Evolutionary conservation across 2,113 vertebrate species (phyloP).

Genomic region (Vulpes lagopus): DNA sequence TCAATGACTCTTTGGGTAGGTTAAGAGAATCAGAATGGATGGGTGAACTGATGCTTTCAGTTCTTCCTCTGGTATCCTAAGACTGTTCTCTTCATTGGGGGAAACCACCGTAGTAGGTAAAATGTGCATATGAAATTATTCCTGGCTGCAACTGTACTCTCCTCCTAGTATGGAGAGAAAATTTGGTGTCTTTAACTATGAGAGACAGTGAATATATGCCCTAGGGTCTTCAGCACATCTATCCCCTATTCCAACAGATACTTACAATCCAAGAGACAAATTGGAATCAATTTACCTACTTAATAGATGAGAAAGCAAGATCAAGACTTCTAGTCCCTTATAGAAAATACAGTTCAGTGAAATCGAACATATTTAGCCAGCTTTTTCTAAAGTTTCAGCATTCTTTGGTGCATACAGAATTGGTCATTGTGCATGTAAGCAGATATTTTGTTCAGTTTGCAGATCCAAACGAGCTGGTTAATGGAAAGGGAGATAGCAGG

Average conservation of each 20-base stretch:
- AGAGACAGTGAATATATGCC: not conserved
- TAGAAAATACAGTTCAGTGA: constrained; percentile 31
- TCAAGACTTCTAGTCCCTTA: not conserved
- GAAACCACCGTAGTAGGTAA: not conserved
- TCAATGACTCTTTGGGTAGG: not conserved
- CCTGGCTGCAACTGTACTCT: not conserved
- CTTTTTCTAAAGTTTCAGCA: constrained; percentile 5
- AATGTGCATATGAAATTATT: not conserved
- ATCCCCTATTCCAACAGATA: not conserved
- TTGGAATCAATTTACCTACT: constrained; percentile 5
- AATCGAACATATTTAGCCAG: constrained; percentile 34
- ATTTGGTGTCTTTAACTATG: not conserved
- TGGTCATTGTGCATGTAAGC: constrained; percentile 17
- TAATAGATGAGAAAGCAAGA: not conserved
- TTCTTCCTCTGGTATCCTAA: not conserved
- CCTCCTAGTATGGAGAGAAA: not conserved
- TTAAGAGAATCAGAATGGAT: not conserved
- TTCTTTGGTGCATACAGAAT: not conserved
- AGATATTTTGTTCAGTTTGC: constrained; percentile 41
- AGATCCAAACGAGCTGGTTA: constrained; percentile 38
- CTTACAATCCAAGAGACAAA: not conserved
- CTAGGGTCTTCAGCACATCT: not conserved
- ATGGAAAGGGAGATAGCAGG: constrained; percentile 23
- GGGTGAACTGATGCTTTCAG: not conserved
- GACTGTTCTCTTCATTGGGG: not conserved